Evolutionary conservation across 2,888 invertebrate species (phyloP).

Genomic region (Oxystoma pomonae): DNA sequence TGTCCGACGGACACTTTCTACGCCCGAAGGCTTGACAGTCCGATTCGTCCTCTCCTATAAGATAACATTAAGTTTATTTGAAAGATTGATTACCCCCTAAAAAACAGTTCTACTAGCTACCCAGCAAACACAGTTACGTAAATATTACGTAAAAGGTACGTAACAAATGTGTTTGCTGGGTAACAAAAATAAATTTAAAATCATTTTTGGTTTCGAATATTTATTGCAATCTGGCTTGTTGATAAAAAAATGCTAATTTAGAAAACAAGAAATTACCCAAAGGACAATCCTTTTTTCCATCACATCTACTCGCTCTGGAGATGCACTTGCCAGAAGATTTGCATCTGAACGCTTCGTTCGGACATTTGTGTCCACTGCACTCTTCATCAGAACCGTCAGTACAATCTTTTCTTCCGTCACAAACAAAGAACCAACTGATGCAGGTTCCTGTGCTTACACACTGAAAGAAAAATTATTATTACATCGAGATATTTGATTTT

Average conservation of each 20-base stretch:
- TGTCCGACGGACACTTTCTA: slow-evolving; percentile 69
- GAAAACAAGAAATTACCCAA: too few species aligned
- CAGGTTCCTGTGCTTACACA: slow-evolving; percentile 82
- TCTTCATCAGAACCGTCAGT: slow-evolving; percentile 85
- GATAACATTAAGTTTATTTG: background rate
- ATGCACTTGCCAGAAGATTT: slow-evolving; percentile 67
- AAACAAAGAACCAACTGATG: slow-evolving; percentile 91
- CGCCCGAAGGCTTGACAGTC: slow-evolving; percentile 44
- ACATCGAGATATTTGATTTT: too few species aligned
- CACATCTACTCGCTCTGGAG: slow-evolving; percentile 75
- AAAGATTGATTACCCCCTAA: too few species aligned
- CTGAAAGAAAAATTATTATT: too few species aligned
- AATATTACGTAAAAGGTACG: too few species aligned
- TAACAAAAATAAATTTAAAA: too few species aligned
- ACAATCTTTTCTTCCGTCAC: slow-evolving; percentile 82
- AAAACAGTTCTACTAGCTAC: too few species aligned
- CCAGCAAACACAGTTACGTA: too few species aligned
- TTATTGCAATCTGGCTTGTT: too few species aligned
- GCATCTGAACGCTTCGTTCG: slow-evolving; percentile 69
- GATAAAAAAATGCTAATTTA: too few species aligned
- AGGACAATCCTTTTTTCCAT: slow-evolving; percentile 73
- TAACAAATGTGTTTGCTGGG: too few species aligned
- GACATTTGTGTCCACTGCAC: slow-evolving; percentile 64
- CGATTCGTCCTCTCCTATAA: slow-evolving; percentile 52
- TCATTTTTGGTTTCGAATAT: too few species aligned